Base-by-base conservation (phyloP, 2,888 invertebrate species). In the Phanerotoma sp. region DNA sequence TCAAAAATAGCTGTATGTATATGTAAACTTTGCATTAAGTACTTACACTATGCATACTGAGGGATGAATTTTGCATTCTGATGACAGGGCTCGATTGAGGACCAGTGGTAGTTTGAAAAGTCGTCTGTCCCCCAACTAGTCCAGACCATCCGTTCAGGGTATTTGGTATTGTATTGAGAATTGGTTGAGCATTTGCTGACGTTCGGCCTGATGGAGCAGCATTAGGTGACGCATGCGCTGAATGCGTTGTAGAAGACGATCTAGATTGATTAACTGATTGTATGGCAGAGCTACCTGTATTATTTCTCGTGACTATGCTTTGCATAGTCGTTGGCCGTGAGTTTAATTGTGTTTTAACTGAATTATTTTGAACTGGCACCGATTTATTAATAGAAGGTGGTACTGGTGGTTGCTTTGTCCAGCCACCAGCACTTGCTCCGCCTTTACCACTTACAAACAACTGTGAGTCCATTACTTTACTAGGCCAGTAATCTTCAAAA, bases 401-500 rank as follows among this genome's bases (percentile, higher is more conserved):
- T 33, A 86, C 86, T 1, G 86, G 82, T 0, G 90, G 90, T 63
- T 89, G 89, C 25, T 88, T 81, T 21, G 89, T 90, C 90, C 90
- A 90, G 64, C 89, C 88, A 1, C 88, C 88, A 60, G 83, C 80
- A 55, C 76, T 77, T 30, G 72, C 74, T 38, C 77, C 74, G 54
- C 85, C 85, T 71, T 87, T 86, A 33, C 86, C 85, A 47, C 83
- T 84, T 65, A 91, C 85, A 41, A 91, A 78, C 16, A 91, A 81
- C 74, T 91, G 90, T 0, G 89, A 87, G 69, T 92, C 92, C 61
- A 91, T 86, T 54, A 91, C 89, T 79, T 93, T 92, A 73, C 88
- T 89, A 0, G 94, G 94, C 94, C 94, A 94, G 77, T 93, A 94
- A 69, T 93, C 93, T 74, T 94, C 93, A 72, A 94, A 94, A 66